Percentiles rank a stretch among this genome's conserved stretches.
phyloP scores from a whole-genome alignment of 2,797 vertebrate genomes.

The Chaetophractus vellerosus region DNA sequence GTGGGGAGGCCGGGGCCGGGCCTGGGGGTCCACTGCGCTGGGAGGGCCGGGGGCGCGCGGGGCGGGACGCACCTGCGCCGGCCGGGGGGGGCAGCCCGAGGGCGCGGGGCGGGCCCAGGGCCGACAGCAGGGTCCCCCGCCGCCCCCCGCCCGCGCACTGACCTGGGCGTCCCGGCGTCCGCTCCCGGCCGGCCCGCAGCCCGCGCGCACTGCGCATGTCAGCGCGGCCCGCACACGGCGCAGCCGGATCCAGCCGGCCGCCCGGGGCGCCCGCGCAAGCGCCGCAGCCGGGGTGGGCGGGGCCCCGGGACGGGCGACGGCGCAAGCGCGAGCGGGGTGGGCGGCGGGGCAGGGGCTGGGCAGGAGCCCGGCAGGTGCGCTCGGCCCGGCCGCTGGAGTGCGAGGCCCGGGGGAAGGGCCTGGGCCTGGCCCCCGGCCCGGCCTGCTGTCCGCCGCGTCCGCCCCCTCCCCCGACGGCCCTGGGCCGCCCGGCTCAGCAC shows the following conservation, averaged over 20 bases:
- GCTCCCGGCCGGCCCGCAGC: background rate
- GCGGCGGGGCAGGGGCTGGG: background rate
- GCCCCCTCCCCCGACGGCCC: background rate
- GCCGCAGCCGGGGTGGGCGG: background rate
- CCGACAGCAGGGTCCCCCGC: background rate
- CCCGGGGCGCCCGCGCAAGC: background rate
- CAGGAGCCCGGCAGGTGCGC: background rate
- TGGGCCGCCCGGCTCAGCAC: too few species aligned
- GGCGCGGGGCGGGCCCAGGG: background rate
- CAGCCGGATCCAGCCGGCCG: slow-evolving; percentile 78
- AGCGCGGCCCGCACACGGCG: background rate
- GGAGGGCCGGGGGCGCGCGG: background rate
- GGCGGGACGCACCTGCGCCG: too few species aligned
- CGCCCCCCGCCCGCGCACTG: slow-evolving; percentile 13
- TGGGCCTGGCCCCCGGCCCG: too few species aligned
- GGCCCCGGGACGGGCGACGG: background rate
- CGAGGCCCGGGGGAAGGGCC: too few species aligned
- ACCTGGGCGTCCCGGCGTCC: slow-evolving; percentile 22
- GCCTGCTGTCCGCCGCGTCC: too few species aligned
- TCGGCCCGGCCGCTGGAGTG: too few species aligned
- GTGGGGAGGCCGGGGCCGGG: too few species aligned
- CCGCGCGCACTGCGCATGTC: slow-evolving; percentile 62
- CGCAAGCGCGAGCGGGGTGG: too few species aligned
- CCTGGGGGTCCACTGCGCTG: too few species aligned
- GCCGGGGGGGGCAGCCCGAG: background rate